Evolutionary conservation across 2,113 vertebrate species (phyloP), one percentile per base, ranked within the genome.

Genomic region (Egretta garzetta): DNA sequence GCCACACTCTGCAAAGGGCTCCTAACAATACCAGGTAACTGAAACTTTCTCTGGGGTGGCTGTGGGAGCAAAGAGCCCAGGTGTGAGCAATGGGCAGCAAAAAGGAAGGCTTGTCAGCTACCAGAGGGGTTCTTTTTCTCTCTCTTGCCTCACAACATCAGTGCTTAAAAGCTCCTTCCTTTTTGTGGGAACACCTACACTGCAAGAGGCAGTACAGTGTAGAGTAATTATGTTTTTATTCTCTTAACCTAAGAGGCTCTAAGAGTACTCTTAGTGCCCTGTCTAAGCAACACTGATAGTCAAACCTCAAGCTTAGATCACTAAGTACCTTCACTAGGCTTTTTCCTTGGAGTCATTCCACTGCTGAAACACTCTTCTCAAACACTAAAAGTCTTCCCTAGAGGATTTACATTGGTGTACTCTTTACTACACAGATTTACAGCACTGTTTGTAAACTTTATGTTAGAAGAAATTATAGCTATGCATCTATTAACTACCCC

Each of bases 271-370:
- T 93, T 93, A 96, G 87, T 86, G 66, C 39, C 55, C 64, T 80
- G 41, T 14, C 64, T 91, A 79, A 96, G 94, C 72, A 95, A 94
- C 52, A 52, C 60, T 81, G 70, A 72, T 89, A 86, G 84, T 89
- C 80, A 89, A 82, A 91, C 62, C 73, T 80, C 67, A 76, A 95
- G 93, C 93, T 97, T 79, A 96, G 86, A 81, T 94, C 49, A 64
- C 49, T 96, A 89, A 96, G 93, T 55, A 96, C 70, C 84, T 96
- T 93, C 80, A 50, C 39, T 43, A 43, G 89, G 70, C 75, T 70
- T 88, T 68, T 93, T 79, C 15, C 20, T 39, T 86, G 56, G 49
- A 92, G 53, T 80, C 58, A 76, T n/a, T 91, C 30, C 52, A 26
- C 30, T 72, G 60, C 49, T 84, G 35, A 75, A 94, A 81, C 10